Evolutionary conservation across 2,888 invertebrate species (phyloP).

Genomic region (Spisula subtruncata): DNA sequence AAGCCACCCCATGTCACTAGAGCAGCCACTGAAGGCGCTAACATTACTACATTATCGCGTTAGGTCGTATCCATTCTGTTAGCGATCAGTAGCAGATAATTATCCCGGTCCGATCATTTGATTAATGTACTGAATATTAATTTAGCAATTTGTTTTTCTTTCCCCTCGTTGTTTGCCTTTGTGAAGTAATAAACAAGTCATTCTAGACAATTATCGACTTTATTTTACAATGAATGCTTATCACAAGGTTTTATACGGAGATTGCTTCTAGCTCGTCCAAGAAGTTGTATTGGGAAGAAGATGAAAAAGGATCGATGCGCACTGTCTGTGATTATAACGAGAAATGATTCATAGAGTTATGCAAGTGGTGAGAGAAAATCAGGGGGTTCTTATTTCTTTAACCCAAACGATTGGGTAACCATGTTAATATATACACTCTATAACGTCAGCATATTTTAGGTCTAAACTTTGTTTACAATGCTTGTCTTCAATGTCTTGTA

Average conservation of each 20-base stretch:
- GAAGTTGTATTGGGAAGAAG: slow-evolving; percentile 53
- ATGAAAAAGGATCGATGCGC: slow-evolving; percentile 38
- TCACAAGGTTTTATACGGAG: slow-evolving; percentile 74
- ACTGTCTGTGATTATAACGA: slow-evolving; percentile 41
- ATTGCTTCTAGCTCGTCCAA: slow-evolving; percentile 72
- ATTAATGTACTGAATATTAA: slow-evolving; percentile 76
- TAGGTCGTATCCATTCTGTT: slow-evolving; percentile 58
- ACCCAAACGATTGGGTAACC: too few species aligned
- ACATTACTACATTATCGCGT: slow-evolving; percentile 63
- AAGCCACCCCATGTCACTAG: neutral
- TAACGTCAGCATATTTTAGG: too few species aligned
- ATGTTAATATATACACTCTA: too few species aligned
- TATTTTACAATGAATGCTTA: slow-evolving; percentile 72
- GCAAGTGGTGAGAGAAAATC: neutral
- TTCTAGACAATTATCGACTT: slow-evolving; percentile 74
- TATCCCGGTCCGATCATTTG: slow-evolving; percentile 72
- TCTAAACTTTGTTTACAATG: too few species aligned
- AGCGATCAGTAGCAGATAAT: slow-evolving; percentile 62
- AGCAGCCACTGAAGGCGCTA: slow-evolving; percentile 24
- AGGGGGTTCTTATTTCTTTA: neutral
- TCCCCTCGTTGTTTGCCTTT: slow-evolving; percentile 71
- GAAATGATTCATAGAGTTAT: slow-evolving; percentile 41
- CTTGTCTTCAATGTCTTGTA: too few species aligned
- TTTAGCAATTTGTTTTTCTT: slow-evolving; percentile 75
- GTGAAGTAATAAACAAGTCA: slow-evolving; percentile 74